Evolutionary conservation across 2,797 vertebrate genomes (phyloP).

Genomic region (Epinephelus malabaricus): DNA sequence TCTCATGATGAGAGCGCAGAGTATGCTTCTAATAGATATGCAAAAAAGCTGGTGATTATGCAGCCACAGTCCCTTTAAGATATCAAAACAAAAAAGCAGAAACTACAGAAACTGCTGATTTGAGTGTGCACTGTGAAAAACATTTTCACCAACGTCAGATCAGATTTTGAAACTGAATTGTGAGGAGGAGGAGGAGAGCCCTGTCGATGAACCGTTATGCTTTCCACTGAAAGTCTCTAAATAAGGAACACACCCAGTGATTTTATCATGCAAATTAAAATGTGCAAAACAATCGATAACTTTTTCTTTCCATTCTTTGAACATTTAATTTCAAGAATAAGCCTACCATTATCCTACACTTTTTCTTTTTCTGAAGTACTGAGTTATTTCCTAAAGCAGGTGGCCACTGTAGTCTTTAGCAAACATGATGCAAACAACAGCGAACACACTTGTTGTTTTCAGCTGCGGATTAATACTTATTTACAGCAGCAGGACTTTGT

Average conservation of each 20-base stretch:
- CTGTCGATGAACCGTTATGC: not conserved
- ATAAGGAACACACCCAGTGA: not conserved
- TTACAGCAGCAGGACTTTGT: not conserved
- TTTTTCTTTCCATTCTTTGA: not conserved
- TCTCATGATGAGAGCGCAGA: not conserved
- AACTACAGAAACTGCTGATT: not conserved
- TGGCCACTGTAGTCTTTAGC: not conserved
- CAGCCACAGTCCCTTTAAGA: slow-evolving; percentile 4
- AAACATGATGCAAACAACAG: not conserved
- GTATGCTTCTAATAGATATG: not conserved
- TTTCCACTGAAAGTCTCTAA: not conserved
- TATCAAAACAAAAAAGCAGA: not conserved
- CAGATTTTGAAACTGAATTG: not conserved
- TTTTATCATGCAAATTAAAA: not conserved
- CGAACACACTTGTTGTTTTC: not conserved
- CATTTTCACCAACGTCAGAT: not conserved
- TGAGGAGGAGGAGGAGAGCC: not conserved
- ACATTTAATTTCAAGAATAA: not conserved
- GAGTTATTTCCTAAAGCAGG: not conserved
- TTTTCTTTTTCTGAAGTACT: too few species aligned
- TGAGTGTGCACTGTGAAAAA: not conserved
- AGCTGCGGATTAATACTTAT: slow-evolving; percentile 11
- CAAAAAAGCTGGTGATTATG: slow-evolving; percentile 1
- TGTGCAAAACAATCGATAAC: not conserved
- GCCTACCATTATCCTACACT: not conserved